phyloP scores from a whole-genome alignment of 2,113 vertebrate genomes.

The Pogona vitticeps region DNA sequence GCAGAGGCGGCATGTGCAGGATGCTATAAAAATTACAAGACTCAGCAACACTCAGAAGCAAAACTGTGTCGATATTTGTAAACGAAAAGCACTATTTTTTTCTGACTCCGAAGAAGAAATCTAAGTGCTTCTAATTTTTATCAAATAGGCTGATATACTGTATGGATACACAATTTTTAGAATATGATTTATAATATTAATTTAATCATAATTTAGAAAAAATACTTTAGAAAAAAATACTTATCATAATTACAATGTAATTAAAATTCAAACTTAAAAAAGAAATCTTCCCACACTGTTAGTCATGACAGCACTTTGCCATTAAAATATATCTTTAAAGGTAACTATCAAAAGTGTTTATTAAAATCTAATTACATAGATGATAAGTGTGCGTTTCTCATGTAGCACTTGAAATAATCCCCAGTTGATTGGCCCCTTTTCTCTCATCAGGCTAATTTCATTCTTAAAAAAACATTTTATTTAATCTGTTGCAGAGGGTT shows the following conservation, averaged over 20 bases:
- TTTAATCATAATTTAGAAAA: constrained; percentile 65
- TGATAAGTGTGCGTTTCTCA: constrained; percentile 61
- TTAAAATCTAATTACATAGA: constrained; percentile 72
- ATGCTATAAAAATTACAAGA: constrained; percentile 19
- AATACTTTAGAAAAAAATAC: constrained; percentile 54
- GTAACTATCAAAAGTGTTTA: constrained; percentile 72
- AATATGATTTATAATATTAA: constrained; percentile 69
- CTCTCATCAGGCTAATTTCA: constrained; percentile 53
- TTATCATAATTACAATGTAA: constrained; percentile 70
- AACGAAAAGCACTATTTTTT: constrained; percentile 35
- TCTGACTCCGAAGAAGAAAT: constrained; percentile 47
- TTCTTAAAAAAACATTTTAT: constrained; percentile 16
- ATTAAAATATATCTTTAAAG: constrained; percentile 71
- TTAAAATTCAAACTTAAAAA: constrained; percentile 70
- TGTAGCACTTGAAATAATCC: constrained; percentile 50
- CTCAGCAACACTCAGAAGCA: constrained; percentile 18
- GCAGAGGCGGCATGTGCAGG: too few relatives aligned
- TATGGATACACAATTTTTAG: constrained; percentile 60
- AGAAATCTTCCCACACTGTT: constrained; percentile 61
- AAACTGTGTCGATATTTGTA: constrained; percentile 36
- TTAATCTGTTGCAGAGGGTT: constrained; percentile 56
- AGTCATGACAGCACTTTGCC: constrained; percentile 68
- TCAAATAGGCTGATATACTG: constrained; percentile 47
- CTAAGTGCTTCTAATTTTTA: constrained; percentile 31
- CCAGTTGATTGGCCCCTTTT: constrained; percentile 55